Conservation (phyloP, 2,113 vertebrate genomes). For the Heterotis niloticus region DNA sequence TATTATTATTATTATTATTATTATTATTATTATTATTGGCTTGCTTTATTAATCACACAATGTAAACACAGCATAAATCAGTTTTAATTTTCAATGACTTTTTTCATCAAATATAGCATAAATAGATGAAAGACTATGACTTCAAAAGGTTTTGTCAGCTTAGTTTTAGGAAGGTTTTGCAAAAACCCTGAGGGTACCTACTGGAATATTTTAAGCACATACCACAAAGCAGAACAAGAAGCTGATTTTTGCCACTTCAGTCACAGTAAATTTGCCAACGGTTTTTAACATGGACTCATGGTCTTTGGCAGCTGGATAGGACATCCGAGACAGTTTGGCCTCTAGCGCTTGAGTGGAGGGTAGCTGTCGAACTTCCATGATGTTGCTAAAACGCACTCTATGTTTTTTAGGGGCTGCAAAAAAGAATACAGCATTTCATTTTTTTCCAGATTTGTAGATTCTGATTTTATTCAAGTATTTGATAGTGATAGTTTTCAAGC, state of each 20-base stretch:
- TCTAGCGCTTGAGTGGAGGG: slow-evolving; percentile 89
- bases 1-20: no score
- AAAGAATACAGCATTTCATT: slow-evolving; percentile 10
- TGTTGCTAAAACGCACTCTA: slow-evolving; percentile 89
- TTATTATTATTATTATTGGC: no score
- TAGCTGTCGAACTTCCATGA: slow-evolving; percentile 94
- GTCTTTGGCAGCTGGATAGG: slow-evolving; percentile 80
- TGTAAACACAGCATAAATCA: background rate
- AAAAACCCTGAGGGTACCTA: no score
- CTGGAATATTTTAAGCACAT: slow-evolving; percentile 36
- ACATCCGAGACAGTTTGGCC: slow-evolving; percentile 95
- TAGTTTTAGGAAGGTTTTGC: no score
- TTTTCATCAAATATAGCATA: no score
- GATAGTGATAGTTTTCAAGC: no score
- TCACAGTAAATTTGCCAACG: slow-evolving; percentile 83
- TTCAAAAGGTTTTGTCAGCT: no score
- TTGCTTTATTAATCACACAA: no score
- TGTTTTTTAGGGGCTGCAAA: slow-evolving; percentile 76
- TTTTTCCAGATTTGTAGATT: no score
- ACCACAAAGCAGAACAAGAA: slow-evolving; percentile 99
- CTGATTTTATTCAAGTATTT: no score
- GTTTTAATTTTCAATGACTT: no score
- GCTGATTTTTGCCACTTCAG: slow-evolving; percentile 94
- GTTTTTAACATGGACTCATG: slow-evolving; percentile 81
- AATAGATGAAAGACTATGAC: no score